These are phyloP conservation scores for Echinops telfairi DNA, from an alignment of 2,113 vertebrate genomes.

Conservation along the genomic window DNA sequence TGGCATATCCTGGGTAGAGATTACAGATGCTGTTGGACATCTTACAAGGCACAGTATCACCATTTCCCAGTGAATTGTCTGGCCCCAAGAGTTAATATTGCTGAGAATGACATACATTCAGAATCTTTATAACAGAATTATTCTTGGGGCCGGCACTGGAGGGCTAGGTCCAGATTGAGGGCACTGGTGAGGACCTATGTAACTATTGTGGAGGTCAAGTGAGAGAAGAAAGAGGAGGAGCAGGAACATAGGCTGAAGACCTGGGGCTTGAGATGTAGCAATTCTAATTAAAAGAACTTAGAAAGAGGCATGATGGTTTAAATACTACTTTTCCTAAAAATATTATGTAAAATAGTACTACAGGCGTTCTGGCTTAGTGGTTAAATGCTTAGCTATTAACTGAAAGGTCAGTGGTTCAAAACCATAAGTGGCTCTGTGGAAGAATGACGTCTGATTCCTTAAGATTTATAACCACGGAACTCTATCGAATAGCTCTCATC, in stretches of 20 bases:
- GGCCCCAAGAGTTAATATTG: background rate
- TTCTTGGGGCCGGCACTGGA: background rate
- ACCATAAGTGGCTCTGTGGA: background rate
- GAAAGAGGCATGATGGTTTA: background rate
- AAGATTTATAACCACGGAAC: background rate
- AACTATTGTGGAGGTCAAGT: background rate
- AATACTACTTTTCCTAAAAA: background rate
- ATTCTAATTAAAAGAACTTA: background rate
- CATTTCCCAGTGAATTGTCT: background rate
- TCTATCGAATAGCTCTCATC: background rate
- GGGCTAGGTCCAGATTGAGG: too few relatives aligned
- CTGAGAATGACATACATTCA: background rate
- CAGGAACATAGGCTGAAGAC: background rate
- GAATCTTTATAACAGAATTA: background rate
- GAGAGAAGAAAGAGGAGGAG: background rate
- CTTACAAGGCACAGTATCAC: rapidly evolving
- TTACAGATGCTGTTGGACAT: background rate
- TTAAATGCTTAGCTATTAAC: background rate
- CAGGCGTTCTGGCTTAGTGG: background rate
- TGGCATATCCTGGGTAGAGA: background rate
- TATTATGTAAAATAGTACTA: background rate
- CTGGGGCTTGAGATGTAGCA: background rate
- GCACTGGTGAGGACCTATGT: background rate
- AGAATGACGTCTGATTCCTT: background rate
- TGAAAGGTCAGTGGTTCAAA: background rate